phyloP scores from a whole-genome alignment of 2,888 invertebrate genomes.

The Rotaria socialis region DNA sequence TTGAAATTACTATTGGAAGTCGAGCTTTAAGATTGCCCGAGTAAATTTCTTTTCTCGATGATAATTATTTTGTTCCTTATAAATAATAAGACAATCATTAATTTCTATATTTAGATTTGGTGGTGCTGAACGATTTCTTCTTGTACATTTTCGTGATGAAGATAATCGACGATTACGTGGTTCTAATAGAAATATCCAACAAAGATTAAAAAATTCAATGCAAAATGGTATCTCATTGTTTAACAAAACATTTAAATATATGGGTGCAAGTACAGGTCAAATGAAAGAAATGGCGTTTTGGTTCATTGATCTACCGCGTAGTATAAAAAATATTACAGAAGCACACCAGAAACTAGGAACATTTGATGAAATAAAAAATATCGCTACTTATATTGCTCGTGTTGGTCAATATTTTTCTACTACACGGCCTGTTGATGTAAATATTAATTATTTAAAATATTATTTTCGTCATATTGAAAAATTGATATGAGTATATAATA shows the following conservation, averaged over 20 bases:
- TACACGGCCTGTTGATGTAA: background rate
- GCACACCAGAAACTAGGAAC: background rate
- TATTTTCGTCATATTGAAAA: too few relatives aligned
- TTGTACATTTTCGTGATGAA: slow-evolving; percentile 10
- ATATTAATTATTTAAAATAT: background rate
- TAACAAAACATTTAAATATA: background rate
- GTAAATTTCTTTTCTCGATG: background rate
- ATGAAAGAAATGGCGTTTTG: background rate
- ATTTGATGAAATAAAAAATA: background rate
- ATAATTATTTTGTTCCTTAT: background rate
- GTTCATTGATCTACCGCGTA: background rate
- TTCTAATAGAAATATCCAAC: background rate
- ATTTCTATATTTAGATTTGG: background rate
- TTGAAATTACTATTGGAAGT: background rate
- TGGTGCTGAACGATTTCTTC: background rate
- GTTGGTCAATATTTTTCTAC: background rate
- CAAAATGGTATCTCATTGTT: background rate
- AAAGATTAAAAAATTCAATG: background rate
- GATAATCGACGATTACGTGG: background rate
- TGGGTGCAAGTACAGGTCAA: slow-evolving; percentile 1
- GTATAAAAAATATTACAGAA: background rate
- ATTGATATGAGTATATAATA: background rate
- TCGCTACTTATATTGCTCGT: slow-evolving; percentile 8
- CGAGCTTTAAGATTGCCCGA: background rate
- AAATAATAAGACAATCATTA: background rate